Base-by-base conservation (phyloP, 2,888 invertebrate species). In the Andrena dorsata region DNA sequence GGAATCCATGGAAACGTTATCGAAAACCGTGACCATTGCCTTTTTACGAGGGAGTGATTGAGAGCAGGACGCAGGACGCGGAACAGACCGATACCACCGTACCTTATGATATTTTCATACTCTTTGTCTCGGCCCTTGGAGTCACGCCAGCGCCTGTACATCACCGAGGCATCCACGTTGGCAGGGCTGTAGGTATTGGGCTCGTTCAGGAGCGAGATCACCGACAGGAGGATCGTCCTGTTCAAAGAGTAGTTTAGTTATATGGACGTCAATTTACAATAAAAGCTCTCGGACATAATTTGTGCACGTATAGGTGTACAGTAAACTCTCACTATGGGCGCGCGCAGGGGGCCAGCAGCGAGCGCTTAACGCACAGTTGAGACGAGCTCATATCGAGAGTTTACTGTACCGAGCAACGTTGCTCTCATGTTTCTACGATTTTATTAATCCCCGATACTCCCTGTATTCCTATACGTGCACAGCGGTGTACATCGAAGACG, bases 131-230 rank as follows among this genome's bases (percentile, higher is more conserved):
- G 97, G 87, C 99, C 99, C 95, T 98, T 98, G 90, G 99, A 98
- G 92, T 99, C 99, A 91, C 98, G 97, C 99, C 99, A 99, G 94
- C 98, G 97, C 92, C 99, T 96, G 94, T 99, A 99, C 99, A 99
- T 99, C 79, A 99, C 99, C 76, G 99, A 99, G 58, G 99, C 99
- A 95, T 99, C 99, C 32, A 99, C 99, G 94, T 99, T 99, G 89
- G 99, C 99, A 64, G 99, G 99, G 92, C 99, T 99, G 95, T 97
- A 99, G 86, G 99, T 99, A 95, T 99, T 99, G 86, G 99, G 99
- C 95, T 99, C 99, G 95, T 99, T 99, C 92, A 99, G 96, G 87
- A 99, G 96, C 20, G 99, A 99, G 93, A 99, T 99, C 90, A 99
- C 99, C 83, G 99, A 99, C 83, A 99, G 96, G 87, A 99, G 96